Evolutionary conservation across 2,888 invertebrate species (phyloP).

Genomic region (Spodoptera exigua): DNA sequence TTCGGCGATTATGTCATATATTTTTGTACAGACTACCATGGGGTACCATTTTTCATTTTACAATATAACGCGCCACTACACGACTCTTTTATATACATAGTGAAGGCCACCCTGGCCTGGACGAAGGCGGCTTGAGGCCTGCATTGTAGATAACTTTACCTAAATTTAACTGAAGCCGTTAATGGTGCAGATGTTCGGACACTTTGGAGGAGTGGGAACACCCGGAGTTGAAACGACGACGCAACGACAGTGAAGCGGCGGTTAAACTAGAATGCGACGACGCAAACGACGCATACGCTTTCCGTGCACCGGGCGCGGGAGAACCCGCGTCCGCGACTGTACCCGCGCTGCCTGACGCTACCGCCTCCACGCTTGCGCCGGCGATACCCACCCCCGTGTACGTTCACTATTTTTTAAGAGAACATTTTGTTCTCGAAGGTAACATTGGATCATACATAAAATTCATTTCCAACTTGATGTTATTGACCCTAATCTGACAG

Average conservation of each 20-base stretch:
- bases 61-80: slow-evolving; percentile 17
- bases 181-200: slow-evolving; percentile 84
- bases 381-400: slow-evolving; percentile 67
- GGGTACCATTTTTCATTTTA: background rate
- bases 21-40: background rate
- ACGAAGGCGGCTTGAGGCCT: background rate
- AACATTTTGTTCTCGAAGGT: slow-evolving; percentile 40
- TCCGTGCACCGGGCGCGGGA: slow-evolving; percentile 86
- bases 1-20: background rate
- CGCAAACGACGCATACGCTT: slow-evolving; percentile 91
- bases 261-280: slow-evolving; percentile 93
- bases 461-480: slow-evolving; percentile 36
- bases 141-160: slow-evolving; percentile 13
- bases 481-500: slow-evolving; percentile 28
- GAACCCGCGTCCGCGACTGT: slow-evolving; percentile 61
- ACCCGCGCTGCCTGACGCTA: slow-evolving; percentile 52
- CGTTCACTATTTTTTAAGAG: slow-evolving; percentile 58
- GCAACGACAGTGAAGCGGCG: slow-evolving; percentile 90
- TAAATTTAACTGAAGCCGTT: slow-evolving; percentile 55
- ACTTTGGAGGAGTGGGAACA: slow-evolving; percentile 85
- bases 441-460: slow-evolving; percentile 42
- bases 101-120: slow-evolving; percentile 1
- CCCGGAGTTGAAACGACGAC: slow-evolving; percentile 85
- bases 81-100: slow-evolving; percentile 9
- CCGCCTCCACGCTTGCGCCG: slow-evolving; percentile 61